A percentile compares a stretch with the other conserved stretches of the same genome.
phyloP scores from a whole-genome alignment of 2,888 invertebrate species.

The Leptinotarsa juncta region DNA sequence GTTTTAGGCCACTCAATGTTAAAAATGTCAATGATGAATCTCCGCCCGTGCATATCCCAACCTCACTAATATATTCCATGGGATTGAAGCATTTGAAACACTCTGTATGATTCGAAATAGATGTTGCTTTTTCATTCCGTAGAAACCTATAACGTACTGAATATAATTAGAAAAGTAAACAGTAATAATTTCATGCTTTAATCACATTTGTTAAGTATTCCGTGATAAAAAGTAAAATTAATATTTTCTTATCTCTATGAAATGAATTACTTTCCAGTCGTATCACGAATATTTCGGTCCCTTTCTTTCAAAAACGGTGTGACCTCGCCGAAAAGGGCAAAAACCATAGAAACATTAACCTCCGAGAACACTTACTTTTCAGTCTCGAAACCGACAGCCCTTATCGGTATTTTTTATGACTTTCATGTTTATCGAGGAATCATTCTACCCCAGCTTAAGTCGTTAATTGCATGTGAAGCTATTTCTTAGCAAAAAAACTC shows the following conservation, averaged over 20 bases:
- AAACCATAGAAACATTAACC: slow-evolving; percentile 28
- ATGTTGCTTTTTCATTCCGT: too few relatives aligned
- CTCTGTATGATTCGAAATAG: too few relatives aligned
- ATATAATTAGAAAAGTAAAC: background rate
- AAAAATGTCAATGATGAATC: too few relatives aligned
- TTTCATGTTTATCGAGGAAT: slow-evolving; percentile 33
- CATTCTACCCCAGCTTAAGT: slow-evolving; percentile 30
- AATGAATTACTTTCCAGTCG: slow-evolving; percentile 28
- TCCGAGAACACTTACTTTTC: slow-evolving; percentile 25
- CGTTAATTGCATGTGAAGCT: slow-evolving; percentile 44
- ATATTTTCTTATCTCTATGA: slow-evolving; percentile 30
- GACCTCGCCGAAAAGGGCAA: slow-evolving; percentile 27
- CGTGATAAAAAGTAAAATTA: slow-evolving; percentile 29
- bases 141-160: too few relatives aligned
- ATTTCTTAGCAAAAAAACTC: slow-evolving; percentile 11
- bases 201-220: slow-evolving; percentile 29
- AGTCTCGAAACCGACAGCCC: slow-evolving; percentile 17
- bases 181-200: slow-evolving; percentile 25
- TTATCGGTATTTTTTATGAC: slow-evolving; percentile 25
- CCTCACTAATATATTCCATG: too few relatives aligned
- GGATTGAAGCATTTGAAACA: too few relatives aligned
- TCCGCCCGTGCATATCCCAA: too few relatives aligned
- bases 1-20: too few relatives aligned
- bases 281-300: slow-evolving; percentile 27
- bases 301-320: slow-evolving; percentile 19